phyloP scores from a whole-genome alignment of 2,113 vertebrate species.

The Zosterops lateralis region DNA sequence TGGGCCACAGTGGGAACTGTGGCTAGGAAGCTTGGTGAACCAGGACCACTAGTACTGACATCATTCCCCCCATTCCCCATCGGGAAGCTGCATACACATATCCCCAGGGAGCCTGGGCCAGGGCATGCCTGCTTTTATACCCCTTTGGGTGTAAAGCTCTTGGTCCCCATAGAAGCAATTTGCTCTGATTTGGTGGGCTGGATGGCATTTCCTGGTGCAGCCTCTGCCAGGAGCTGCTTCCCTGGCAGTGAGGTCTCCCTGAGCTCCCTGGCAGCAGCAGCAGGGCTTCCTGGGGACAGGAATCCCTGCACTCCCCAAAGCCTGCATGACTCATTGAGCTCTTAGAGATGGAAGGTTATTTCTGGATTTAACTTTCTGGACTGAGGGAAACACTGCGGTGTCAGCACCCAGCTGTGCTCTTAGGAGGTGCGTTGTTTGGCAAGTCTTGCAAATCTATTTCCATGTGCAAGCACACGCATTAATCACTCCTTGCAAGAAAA shows the following conservation, averaged over 20 bases:
- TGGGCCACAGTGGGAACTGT: accelerated
- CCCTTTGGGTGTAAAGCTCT: background rate
- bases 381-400: background rate
- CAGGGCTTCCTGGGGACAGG: background rate
- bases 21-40: background rate
- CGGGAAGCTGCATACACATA: background rate
- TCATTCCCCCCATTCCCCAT: background rate
- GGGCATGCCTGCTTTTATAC: background rate
- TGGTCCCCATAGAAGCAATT: background rate
- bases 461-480: background rate
- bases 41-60: accelerated
- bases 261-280: background rate
- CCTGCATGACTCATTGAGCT: background rate
- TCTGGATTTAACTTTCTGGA: conserved; percentile 28
- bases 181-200: background rate
- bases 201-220: accelerated
- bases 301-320: background rate
- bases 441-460: conserved; percentile 14
- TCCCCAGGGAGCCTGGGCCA: background rate
- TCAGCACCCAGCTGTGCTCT: conserved; percentile 50
- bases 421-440: conserved; percentile 16
- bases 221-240: background rate
- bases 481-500: conserved; percentile 29
- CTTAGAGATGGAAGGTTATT: background rate
- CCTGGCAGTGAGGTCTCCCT: background rate